Evolutionary conservation across 2,113 vertebrate species (phyloP).

Genomic region (Sminthopsis crassicaudata): DNA sequence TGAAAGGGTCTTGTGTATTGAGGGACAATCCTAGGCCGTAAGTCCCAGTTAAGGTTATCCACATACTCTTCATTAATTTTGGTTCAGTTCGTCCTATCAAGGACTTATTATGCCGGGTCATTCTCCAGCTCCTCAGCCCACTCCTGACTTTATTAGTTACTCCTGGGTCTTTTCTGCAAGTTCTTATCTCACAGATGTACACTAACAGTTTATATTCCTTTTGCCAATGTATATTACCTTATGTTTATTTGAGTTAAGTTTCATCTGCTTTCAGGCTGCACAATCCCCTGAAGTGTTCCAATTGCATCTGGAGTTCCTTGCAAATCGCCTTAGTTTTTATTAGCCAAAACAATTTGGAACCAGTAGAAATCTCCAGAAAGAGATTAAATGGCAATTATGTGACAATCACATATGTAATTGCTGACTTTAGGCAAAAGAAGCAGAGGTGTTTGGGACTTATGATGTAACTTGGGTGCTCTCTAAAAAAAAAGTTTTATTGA

Average conservation of each 20-base stretch:
- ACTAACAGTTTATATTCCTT: constrained; percentile 49
- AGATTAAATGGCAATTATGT: constrained; percentile 61
- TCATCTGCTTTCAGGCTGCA: constrained; percentile 59
- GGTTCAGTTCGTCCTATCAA: constrained; percentile 44
- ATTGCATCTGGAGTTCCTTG: constrained; percentile 70
- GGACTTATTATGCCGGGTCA: not conserved
- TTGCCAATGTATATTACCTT: constrained; percentile 66
- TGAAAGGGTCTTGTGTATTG: not conserved
- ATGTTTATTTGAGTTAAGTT: constrained; percentile 73
- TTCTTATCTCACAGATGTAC: constrained; percentile 40
- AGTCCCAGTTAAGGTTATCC: not conserved
- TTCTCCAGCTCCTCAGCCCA: constrained; percentile 29
- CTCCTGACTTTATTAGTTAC: constrained; percentile 13
- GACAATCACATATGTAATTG: constrained; percentile 51
- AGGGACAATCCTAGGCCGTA: not conserved
- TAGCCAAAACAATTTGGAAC: constrained; percentile 68
- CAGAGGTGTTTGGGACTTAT: not conserved
- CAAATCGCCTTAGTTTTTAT: constrained; percentile 67
- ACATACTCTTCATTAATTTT: not conserved
- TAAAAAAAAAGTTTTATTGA: not conserved
- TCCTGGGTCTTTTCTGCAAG: constrained; percentile 34
- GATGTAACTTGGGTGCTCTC: not conserved
- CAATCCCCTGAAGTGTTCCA: constrained; percentile 64
- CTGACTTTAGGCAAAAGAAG: constrained; percentile 10
- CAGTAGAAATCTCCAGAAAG: constrained; percentile 64